Percentiles rank a stretch among this genome's conserved stretches.
phyloP scores from a whole-genome alignment of 37 sponge, comb jelly and placozoan species.

The Agelas oroides region DNA sequence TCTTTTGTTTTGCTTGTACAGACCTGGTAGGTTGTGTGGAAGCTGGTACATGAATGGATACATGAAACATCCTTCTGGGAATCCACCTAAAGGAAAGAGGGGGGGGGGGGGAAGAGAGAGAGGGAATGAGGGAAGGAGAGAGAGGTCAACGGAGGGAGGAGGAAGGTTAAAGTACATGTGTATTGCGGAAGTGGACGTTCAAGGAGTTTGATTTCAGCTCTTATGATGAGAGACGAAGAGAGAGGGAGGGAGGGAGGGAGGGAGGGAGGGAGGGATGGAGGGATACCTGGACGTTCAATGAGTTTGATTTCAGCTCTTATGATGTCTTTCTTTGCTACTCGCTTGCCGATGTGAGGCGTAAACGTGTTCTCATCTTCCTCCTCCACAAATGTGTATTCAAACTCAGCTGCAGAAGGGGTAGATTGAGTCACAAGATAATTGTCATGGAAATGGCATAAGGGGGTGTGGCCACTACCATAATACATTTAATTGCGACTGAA shows the following conservation, averaged over 20 bases:
- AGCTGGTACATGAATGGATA: constrained; percentile 74
- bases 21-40: constrained; percentile 71
- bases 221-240: background rate
- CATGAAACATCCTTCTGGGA: constrained; percentile 54
- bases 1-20: background rate
- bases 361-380: constrained; percentile 9
- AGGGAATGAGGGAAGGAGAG: no score
- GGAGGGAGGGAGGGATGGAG: constrained; percentile 16
- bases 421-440: no score
- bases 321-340: constrained; percentile 41
- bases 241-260: constrained; percentile 21
- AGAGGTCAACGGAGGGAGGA: no score
- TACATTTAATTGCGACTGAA: no score
- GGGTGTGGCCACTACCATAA: no score
- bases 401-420: constrained; percentile 35
- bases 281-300: constrained; percentile 59
- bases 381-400: constrained; percentile 56
- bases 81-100: constrained; percentile 24
- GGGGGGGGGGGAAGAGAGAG: no score
- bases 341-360: constrained; percentile 19
- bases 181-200: no score
- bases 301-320: constrained; percentile 51
- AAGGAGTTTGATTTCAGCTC: no score
- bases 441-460: no score
- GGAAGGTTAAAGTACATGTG: no score